Evolutionary conservation across 2,888 invertebrate genomes (phyloP).

Genomic region (Cataglyphis rosenhaueri): DNA sequence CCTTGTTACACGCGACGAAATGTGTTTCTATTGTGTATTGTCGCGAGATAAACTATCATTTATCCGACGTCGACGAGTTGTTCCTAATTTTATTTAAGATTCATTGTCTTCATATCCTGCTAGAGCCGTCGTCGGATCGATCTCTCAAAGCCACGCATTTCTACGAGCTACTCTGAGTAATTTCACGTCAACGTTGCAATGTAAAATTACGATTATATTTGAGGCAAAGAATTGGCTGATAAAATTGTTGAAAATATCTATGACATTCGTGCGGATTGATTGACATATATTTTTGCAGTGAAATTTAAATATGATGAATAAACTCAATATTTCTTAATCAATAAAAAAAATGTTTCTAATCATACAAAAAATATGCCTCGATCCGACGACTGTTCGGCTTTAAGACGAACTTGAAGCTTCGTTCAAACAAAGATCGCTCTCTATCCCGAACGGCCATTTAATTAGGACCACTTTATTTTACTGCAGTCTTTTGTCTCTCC

Average conservation of each 20-base stretch:
- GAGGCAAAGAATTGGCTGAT: constrained; percentile 51
- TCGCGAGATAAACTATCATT: constrained; percentile 67
- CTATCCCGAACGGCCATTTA: constrained; percentile 77
- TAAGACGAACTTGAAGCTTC: constrained; percentile 69
- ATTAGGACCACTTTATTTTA: constrained; percentile 81
- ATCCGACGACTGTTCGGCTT: constrained; percentile 72
- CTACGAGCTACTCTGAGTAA: constrained; percentile 19
- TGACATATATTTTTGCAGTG: not conserved
- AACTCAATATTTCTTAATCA: not conserved
- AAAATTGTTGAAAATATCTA: constrained; percentile 23
- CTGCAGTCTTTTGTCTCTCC: constrained; percentile 77
- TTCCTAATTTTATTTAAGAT: constrained; percentile 75
- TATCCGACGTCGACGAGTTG: constrained; percentile 64
- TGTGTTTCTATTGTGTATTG: constrained; percentile 77
- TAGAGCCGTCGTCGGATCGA: constrained; percentile 55
- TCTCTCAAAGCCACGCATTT: constrained; percentile 21
- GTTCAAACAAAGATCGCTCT: constrained; percentile 71
- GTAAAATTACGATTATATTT: constrained; percentile 7
- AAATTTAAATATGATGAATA: not conserved
- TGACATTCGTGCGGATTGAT: not conserved
- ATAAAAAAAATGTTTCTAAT: not conserved
- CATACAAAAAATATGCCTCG: constrained; percentile 11
- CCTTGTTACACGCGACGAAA: constrained; percentile 76
- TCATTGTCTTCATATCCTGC: constrained; percentile 71
- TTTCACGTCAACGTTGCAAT: not conserved